These are phyloP conservation scores for Antheraea pernyi DNA, from an alignment of 1,140 invertebrate genomes.

Conservation along the genomic window DNA sequence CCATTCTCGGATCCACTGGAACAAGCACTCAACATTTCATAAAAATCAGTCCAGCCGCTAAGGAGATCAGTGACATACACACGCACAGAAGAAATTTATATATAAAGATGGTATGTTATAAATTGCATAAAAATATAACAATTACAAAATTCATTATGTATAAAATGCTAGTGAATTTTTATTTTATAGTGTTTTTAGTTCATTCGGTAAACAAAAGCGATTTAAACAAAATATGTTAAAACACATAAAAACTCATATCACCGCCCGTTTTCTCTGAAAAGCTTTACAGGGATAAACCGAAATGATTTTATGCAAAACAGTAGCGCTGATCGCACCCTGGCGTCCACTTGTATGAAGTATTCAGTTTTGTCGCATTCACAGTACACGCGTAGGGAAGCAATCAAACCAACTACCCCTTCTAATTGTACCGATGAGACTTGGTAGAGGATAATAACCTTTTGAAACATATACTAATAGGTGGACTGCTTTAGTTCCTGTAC, in stretches of 20 bases:
- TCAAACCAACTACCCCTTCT: neutral
- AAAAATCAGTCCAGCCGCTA: too few relatives aligned
- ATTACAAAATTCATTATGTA: too few relatives aligned
- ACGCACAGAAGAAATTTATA: too few relatives aligned
- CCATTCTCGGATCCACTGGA: too few relatives aligned
- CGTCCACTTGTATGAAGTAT: neutral
- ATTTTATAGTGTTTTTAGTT: too few relatives aligned
- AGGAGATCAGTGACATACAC: too few relatives aligned
- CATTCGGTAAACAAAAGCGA: neutral
- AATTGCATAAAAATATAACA: too few relatives aligned
- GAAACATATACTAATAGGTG: neutral
- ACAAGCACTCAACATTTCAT: too few relatives aligned
- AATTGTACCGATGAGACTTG: neutral
- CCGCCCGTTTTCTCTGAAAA: neutral
- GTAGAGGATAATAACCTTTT: neutral
- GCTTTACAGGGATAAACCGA: neutral
- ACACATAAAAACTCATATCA: neutral
- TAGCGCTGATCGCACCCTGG: neutral
- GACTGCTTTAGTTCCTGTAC: neutral
- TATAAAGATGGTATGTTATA: too few relatives aligned
- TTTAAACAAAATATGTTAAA: neutral
- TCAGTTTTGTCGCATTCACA: neutral
- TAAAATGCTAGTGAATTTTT: too few relatives aligned
- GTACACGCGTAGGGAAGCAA: constrained; percentile 1
- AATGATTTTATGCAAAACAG: constrained; percentile 8